A percentile compares a stretch with the other conserved stretches of the same genome.
phyloP scores from a whole-genome alignment of 2,888 invertebrate species.

The Drosophila fungiperda region DNA sequence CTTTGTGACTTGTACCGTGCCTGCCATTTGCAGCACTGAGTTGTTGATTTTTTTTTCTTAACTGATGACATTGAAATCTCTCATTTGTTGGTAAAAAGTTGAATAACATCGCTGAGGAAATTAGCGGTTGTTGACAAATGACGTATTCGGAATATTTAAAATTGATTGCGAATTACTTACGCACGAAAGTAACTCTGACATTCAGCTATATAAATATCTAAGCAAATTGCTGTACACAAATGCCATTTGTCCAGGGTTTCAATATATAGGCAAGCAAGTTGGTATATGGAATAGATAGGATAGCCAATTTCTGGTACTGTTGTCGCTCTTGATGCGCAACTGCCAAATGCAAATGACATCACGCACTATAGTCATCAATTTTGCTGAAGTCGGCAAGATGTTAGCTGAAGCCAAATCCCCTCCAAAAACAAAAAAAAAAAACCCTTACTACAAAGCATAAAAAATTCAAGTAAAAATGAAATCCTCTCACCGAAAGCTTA shows the following conservation, averaged over 20 bases:
- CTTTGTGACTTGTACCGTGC: constrained; percentile 45
- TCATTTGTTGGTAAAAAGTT: not conserved
- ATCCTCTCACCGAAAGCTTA: constrained; percentile 60
- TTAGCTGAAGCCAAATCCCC: constrained; percentile 45
- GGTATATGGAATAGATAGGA: constrained; percentile 18
- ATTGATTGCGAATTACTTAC: not conserved
- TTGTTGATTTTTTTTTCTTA: not conserved
- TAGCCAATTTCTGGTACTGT: constrained; percentile 6
- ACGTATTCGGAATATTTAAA: constrained; percentile 26
- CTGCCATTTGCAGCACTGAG: constrained; percentile 19
- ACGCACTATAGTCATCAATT: constrained; percentile 81
- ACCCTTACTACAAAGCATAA: constrained; percentile 30
- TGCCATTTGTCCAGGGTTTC: constrained; percentile 19
- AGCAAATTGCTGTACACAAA: constrained; percentile 1
- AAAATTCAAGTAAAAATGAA: constrained; percentile 25
- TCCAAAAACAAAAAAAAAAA: constrained; percentile 34
- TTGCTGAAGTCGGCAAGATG: constrained; percentile 44
- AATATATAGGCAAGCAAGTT: constrained; percentile 1
- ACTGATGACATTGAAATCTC: constrained; percentile 51
- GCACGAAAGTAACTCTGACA: not conserved
- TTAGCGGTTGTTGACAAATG: constrained; percentile 9
- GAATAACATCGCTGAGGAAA: constrained; percentile 4
- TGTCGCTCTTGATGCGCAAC: constrained; percentile 59
- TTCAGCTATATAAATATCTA: not conserved
- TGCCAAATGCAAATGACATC: constrained; percentile 79